Base-by-base conservation (phyloP, 2,888 invertebrate species). In the Drosophila macrospina region DNA sequence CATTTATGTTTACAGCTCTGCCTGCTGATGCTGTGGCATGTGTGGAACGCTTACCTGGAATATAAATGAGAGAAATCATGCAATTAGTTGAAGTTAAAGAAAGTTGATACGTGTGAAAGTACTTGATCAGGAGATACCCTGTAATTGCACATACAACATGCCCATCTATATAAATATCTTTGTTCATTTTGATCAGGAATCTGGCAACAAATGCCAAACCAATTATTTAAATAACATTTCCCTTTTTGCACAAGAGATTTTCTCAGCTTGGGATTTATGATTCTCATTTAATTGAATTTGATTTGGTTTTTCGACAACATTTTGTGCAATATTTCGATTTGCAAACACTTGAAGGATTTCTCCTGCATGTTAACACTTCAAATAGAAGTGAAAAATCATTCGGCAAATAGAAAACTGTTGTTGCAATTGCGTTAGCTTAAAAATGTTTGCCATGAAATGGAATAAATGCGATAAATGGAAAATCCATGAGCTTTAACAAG, bases 391-490 rank as follows among this genome's bases (percentile, higher is more conserved):
- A 20, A 20, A 16, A 47, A 16, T n/a, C 30, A 32, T 32, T 47
- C 5, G 6, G 16, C n/a, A 47, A 32, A 47, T 20, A 26, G 47
- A 26, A 39, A 36, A 48, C n/a, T 37, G 8, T 5, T n/a, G 24
- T 28, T 42, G 42, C 41, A 11, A 26, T 42, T 52, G 64, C 6
- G 11, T 52, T 52, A 11, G 39, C 30, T 30, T 28, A 28, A 28
- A 28, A 28, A 28, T 28, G 28, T 13, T 15, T 37, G 36, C n/a
- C 7, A 7, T 7, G 13, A 36, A 36, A 16, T 16, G 24, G 39
- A 41, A 28, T 28, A 71, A 67, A 67, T 67, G 50, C 11, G 3
- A 66, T 45, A 28, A 74, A 47, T 48, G 47, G n/a, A 32, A 69
- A 69, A 41, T 48, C 16, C n/a, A 61, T 30, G 28, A 56, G 45